A percentile compares a stretch with the other conserved stretches of the same genome.
These are phyloP conservation scores for Oenanthe oenanthe DNA, from an alignment of 2,113 vertebrate genomes.

Conservation along the genomic window DNA sequence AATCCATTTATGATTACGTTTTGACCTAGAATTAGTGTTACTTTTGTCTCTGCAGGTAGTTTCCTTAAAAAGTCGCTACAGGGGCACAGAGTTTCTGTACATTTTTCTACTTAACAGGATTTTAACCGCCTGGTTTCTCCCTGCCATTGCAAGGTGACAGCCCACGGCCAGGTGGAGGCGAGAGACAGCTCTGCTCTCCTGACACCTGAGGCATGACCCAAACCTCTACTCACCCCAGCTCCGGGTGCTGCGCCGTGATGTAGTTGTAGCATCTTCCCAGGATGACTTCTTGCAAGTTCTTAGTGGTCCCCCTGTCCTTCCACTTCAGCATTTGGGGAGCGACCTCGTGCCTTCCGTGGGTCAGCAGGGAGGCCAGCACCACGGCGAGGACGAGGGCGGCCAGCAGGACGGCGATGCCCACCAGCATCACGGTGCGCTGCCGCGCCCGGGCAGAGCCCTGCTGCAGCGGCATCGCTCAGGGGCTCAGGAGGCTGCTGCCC, in stretches of 20 bases:
- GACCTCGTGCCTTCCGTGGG: not conserved
- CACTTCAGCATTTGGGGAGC: not conserved
- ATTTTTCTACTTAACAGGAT: not conserved
- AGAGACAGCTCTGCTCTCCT: not conserved
- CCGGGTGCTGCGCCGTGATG: not conserved
- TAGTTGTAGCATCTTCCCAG: slow-evolving; percentile 73
- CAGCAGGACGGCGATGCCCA: slow-evolving; percentile 5
- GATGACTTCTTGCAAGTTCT: slow-evolving; percentile 63
- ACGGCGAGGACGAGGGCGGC: not conserved
- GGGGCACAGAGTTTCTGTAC: accelerated
- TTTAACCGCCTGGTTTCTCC: not conserved
- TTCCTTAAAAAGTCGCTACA: not conserved
- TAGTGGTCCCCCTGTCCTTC: slow-evolving; percentile 68
- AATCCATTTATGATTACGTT: not conserved
- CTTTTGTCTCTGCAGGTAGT: not conserved
- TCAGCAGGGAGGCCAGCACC: slow-evolving; percentile 3
- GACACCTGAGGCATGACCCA: accelerated
- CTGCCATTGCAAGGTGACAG: not conserved
- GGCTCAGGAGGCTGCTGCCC: not conserved
- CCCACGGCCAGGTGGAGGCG: accelerated
- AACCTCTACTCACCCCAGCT: slow-evolving; percentile 65
- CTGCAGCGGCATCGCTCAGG: slow-evolving; percentile 33
- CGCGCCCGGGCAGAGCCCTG: not conserved
- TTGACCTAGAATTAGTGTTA: not conserved
- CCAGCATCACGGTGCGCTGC: not conserved